phyloP scores from a whole-genome alignment of 2,797 vertebrate species.

The Heteromormyrus szaboi region DNA sequence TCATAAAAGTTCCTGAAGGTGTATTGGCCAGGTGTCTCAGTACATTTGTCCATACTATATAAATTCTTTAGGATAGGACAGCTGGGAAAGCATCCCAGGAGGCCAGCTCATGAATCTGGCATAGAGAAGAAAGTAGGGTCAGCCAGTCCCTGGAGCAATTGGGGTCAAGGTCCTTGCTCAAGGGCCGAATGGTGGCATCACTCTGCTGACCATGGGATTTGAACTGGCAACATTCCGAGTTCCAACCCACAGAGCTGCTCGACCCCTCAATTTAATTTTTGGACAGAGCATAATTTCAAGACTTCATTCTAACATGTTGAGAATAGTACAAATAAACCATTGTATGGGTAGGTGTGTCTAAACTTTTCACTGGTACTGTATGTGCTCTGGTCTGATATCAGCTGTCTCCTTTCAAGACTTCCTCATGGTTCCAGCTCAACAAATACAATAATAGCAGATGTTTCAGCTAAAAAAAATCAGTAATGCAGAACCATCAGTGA shows the following conservation, averaged over 20 bases:
- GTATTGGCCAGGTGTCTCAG: not conserved
- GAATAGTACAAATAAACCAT: not conserved
- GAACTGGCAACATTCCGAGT: not conserved
- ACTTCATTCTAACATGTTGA: not conserved
- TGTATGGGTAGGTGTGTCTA: not conserved
- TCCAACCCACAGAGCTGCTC: not conserved
- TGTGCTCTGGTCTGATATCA: not conserved
- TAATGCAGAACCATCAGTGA: not conserved
- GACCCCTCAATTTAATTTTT: not conserved
- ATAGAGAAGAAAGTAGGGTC: not conserved
- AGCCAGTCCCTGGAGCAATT: not conserved
- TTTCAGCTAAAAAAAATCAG: not conserved
- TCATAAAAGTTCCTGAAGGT: not conserved
- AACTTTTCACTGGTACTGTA: not conserved
- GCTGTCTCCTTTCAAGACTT: not conserved
- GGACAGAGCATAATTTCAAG: not conserved
- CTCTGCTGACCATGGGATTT: not conserved
- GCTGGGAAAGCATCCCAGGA: not conserved
- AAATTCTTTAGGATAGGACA: not conserved
- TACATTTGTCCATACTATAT: not conserved
- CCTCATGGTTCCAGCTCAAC: not conserved
- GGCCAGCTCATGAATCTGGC: not conserved
- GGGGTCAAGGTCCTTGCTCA: not conserved
- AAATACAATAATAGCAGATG: constrained; percentile 10
- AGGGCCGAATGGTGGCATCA: not conserved